Evolutionary conservation across 2,113 vertebrate genomes (phyloP).

Genomic region (Ammodytes dubius): DNA sequence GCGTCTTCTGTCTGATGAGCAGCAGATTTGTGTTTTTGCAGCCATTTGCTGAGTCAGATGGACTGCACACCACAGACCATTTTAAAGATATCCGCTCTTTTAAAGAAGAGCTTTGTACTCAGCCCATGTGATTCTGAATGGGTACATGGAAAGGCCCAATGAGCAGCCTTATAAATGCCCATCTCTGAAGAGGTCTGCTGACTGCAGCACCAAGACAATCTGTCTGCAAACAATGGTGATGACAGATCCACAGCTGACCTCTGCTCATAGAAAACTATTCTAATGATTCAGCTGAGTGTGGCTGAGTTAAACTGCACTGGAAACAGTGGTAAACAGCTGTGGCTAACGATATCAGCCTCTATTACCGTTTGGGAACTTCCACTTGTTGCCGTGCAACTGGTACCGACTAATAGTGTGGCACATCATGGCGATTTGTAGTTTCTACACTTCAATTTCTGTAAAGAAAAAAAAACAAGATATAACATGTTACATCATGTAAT

Average conservation of each 20-base stretch:
- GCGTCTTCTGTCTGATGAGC: conserved; percentile 63
- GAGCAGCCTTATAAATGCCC: conserved; percentile 40
- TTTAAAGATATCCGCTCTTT: conserved; percentile 46
- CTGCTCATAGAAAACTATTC: conserved; percentile 31
- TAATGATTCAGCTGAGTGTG: conserved; percentile 42
- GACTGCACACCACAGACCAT: conserved; percentile 54
- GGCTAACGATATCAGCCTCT: background rate
- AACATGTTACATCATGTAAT: background rate
- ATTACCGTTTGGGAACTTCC: background rate
- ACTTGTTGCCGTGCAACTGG: background rate
- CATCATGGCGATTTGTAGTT: background rate
- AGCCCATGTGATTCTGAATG: conserved; percentile 50
- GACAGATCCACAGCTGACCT: conserved; percentile 64
- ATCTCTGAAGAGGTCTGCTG: conserved; percentile 71
- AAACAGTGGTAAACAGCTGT: background rate
- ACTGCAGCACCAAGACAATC: conserved; percentile 59
- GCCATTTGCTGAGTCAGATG: conserved; percentile 63
- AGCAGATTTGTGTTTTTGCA: conserved; percentile 60
- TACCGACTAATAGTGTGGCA: background rate
- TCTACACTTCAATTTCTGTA: background rate
- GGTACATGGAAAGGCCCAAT: conserved; percentile 38
- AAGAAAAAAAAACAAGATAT: background rate
- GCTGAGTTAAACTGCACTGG: conserved; percentile 23
- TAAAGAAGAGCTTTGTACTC: conserved; percentile 57
- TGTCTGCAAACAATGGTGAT: conserved; percentile 56